phyloP scores from a whole-genome alignment of 2,113 vertebrate genomes.

The Bambusicola thoracicus region DNA sequence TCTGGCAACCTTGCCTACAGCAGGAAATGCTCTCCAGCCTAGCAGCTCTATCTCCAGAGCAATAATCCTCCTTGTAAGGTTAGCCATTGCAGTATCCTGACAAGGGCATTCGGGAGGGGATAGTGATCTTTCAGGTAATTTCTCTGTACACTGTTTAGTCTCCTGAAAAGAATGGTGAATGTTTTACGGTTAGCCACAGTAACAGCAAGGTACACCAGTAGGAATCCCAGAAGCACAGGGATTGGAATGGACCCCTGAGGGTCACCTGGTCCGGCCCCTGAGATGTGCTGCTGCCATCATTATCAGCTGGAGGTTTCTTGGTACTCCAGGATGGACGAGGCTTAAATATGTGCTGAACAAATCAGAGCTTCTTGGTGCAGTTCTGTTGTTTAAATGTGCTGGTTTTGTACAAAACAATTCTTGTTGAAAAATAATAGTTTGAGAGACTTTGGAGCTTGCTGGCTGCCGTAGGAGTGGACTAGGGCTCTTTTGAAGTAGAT shows the following conservation, averaged over 20 bases:
- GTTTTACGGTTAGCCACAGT: background rate
- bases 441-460: background rate
- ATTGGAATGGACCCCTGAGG: too few relatives aligned
- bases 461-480: slow-evolving; percentile 36
- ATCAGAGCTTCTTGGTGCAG: background rate
- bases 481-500: slow-evolving; percentile 66
- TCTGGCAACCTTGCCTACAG: background rate
- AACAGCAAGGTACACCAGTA: background rate
- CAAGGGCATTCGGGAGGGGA: background rate
- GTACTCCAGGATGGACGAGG: background rate
- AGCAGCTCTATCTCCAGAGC: background rate
- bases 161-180: background rate
- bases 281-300: background rate
- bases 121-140: background rate
- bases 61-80: background rate
- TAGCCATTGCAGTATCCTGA: background rate
- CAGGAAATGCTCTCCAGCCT: background rate
- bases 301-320: background rate
- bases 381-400: slow-evolving; percentile 5
- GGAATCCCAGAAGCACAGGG: background rate
- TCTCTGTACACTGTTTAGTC: background rate
- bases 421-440: background rate
- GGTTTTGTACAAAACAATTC: slow-evolving; percentile 39
- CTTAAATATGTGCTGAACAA: slow-evolving; percentile 40
- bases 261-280: too few relatives aligned